Evolutionary conservation across 2,113 vertebrate species (phyloP), one percentile per base, ranked within the genome.

Genomic region (Oryzias woworae): DNA sequence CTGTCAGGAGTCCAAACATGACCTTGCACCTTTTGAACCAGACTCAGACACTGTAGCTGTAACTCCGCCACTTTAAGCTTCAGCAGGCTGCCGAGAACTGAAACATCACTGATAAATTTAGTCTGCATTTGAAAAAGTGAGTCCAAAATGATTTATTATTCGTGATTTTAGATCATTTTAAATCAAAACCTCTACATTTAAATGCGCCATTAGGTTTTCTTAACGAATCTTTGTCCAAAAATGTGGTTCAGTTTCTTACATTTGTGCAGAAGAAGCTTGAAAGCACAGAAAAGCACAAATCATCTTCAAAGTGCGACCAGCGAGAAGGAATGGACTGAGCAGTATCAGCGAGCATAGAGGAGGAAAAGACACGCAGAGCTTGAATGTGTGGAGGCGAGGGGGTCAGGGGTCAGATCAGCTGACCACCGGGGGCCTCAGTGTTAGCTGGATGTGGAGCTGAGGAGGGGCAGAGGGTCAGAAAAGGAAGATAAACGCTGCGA

Each of bases 341-440:
- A 20, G 47, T 15, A 20, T 12, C 47, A 48, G 51, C 3, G 1
- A 14, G 18, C 20, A 4, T 4, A 22, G 2, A 1, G 26, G 17
- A 28, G 36, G 15, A 45, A 58, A 42, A 7, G 20, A 46, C 51
- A 44, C 22, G 16, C 13, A 18, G 7, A 28, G 49, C 1, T n/a
- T 58, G 31, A 48, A 65, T 77, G 62, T 51, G 53, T 48, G 3
- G 36, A 62, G 62, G 76, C 67, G 17, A 36, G 4, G 5, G 47
- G 53, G 49, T 72, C 54, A 62, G 41, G 69, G 68, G 59, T 71
- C 28, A n/a, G 36, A 56, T 70, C 62, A 68, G 66, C 68, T 63
- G 71, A 77, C 61, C 58, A 47, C 59, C 51, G 42, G 16, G 42
- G 58, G 41, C 53, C 47, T 44, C 52, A 45, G 48, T 45, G 45